Conservation (phyloP, 2,888 invertebrate genomes). For the Cryptocephalus moraei region DNA sequence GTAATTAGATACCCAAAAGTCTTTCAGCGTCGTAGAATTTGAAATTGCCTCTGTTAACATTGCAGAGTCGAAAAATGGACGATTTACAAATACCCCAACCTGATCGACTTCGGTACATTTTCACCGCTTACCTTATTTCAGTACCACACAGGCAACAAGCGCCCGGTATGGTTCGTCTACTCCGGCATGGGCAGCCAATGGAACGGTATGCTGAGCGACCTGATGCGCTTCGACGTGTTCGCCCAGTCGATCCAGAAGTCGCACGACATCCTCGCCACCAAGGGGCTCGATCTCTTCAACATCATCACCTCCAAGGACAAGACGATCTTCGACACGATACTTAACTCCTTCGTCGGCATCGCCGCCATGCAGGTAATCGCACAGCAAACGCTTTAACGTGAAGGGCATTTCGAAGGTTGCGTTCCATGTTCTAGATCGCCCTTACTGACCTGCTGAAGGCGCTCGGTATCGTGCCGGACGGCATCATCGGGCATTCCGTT, state of each 20-base stretch:
- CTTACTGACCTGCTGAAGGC: constrained; percentile 47
- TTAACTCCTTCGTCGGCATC: constrained; percentile 64
- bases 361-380: constrained; percentile 49
- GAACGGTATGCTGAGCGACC: constrained; percentile 55
- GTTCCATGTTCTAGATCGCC: constrained; percentile 26
- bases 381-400: background rate
- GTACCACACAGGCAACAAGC: constrained; percentile 34
- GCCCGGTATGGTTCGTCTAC: constrained; percentile 57
- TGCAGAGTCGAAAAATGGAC: no score
- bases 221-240: constrained; percentile 58
- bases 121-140: constrained; percentile 13
- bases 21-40: no score
- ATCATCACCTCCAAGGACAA: constrained; percentile 48
- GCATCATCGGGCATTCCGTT: constrained; percentile 80
- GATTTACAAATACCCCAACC: no score
- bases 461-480: constrained; percentile 56
- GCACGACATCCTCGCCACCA: constrained; percentile 45
- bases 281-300: constrained; percentile 51
- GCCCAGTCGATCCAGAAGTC: constrained; percentile 51
- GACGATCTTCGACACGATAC: constrained; percentile 51
- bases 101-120: no score
- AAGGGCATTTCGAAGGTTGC: background rate
- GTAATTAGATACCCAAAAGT: no score
- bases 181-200: constrained; percentile 71
- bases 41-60: no score